Base-by-base conservation (phyloP, 2,797 vertebrate species). In the Tokudaia tokunoshimensis region DNA sequence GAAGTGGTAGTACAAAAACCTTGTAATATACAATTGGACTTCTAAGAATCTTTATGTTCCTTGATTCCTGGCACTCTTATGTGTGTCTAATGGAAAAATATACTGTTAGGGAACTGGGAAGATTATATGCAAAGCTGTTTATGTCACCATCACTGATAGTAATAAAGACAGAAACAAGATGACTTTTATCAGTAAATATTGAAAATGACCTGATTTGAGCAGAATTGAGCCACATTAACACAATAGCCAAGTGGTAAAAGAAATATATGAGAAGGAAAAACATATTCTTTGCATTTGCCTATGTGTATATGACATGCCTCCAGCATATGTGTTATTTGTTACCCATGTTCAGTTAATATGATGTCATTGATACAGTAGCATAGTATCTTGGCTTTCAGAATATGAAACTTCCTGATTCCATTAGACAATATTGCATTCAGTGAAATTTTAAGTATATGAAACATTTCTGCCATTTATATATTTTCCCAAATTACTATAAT, bases 401-500 rank as follows among this genome's bases (percentile, higher is more conserved):
- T 57, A 13, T 52, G 22, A 72, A 67, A 11, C 34, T 87, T 24
- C 26, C 13, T 67, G 7, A 4, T 13, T 55, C 34, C 50, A 37
- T 41, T n/a, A 87, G 67, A 72, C 8, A 57, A 55, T 72, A 87
- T 87, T 72, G 3, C 5, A 87, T 72, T 72, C n/a, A 72, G 22
- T 12, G n/a, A 88, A 24, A 31, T 80, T 96, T 92, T 76, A 89
- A 78, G 13, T 79, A 14, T 81, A 3, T 24, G 1, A 29, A 50
- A 67, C 22, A 67, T 34, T 50, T 13, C 20, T 0, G 22, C 67
- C 7, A 34, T 9, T 52, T 52, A 0, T n/a, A 4, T 31, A 44
- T 83, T 93, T 93, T 91, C 24, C 15, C 26, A 89, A 65, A 91
- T 50, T 94, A 17, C 11, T 91, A 59, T 14, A 17, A 34, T 31